phyloP scores from a whole-genome alignment of 2,888 invertebrate species.

The Pegoplata infirma region DNA sequence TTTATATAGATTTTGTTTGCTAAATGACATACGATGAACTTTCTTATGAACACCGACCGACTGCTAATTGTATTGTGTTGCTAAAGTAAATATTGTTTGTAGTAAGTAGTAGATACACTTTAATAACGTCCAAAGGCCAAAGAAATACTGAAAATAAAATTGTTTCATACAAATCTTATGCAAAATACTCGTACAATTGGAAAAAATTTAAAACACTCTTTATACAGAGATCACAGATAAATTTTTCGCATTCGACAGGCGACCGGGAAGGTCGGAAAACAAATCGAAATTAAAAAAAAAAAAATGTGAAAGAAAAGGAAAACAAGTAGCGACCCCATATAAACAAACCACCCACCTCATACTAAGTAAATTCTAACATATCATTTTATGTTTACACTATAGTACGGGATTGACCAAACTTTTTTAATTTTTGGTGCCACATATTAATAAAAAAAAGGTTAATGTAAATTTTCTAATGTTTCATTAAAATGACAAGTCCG shows the following conservation, averaged over 20 bases:
- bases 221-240: slow-evolving; percentile 37
- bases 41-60: neutral
- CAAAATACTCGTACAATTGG: slow-evolving; percentile 20
- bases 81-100: slow-evolving; percentile 18
- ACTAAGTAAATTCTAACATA: neutral
- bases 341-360: slow-evolving; percentile 47
- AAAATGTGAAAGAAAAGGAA: neutral
- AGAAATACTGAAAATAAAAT: slow-evolving; percentile 50
- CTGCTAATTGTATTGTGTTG: slow-evolving; percentile 28
- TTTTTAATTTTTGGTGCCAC: neutral
- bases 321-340: slow-evolving; percentile 15
- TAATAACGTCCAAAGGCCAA: slow-evolving; percentile 51
- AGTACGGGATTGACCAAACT: slow-evolving; percentile 12
- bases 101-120: slow-evolving; percentile 30
- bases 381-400: slow-evolving; percentile 23
- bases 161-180: slow-evolving; percentile 22
- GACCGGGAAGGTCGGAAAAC: slow-evolving; percentile 9
- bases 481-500: no score
- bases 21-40: slow-evolving; percentile 32
- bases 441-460: no score
- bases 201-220: slow-evolving; percentile 4
- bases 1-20: slow-evolving; percentile 1
- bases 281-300: slow-evolving; percentile 3
- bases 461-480: no score
- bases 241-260: slow-evolving; percentile 26